Conservation (phyloP, 2,888 invertebrate species). For the Euplagia quadripunctaria region DNA sequence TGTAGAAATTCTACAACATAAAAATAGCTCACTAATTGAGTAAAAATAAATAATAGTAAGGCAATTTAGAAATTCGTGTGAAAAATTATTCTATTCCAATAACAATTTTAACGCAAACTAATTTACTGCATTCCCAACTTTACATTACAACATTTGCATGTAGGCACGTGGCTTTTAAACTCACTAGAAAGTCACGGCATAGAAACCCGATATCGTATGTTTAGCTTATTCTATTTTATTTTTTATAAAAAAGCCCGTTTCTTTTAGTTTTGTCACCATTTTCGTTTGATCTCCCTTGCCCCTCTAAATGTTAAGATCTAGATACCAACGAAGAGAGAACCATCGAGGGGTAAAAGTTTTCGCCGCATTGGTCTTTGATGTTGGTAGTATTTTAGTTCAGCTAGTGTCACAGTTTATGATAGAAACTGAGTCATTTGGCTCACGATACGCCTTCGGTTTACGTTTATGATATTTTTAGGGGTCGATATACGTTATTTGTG, state of each 20-base stretch:
- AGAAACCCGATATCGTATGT: conserved; percentile 54
- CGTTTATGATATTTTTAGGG: conserved; percentile 53
- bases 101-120: conserved; percentile 33
- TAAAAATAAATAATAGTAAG: conserved; percentile 8
- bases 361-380: conserved; percentile 21
- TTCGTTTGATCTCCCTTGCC: conserved; percentile 12
- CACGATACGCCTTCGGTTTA: conserved; percentile 44
- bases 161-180: conserved; percentile 42
- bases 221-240: conserved; percentile 43
- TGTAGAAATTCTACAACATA: conserved; percentile 6
- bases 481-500: conserved; percentile 44
- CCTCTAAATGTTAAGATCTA: background rate
- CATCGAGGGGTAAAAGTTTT: conserved; percentile 6
- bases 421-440: conserved; percentile 52
- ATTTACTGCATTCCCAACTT: conserved; percentile 45
- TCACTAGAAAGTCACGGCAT: conserved; percentile 45
- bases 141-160: conserved; percentile 45
- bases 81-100: conserved; percentile 26
- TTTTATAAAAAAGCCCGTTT: conserved; percentile 31
- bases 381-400: conserved; percentile 47
- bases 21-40: conserved; percentile 37
- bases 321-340: conserved; percentile 1
- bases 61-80: conserved; percentile 33
- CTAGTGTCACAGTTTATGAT: conserved; percentile 57
- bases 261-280: conserved; percentile 23